phyloP scores from a whole-genome alignment of 2,888 invertebrate genomes.

The Alviniconcha strummeri region DNA sequence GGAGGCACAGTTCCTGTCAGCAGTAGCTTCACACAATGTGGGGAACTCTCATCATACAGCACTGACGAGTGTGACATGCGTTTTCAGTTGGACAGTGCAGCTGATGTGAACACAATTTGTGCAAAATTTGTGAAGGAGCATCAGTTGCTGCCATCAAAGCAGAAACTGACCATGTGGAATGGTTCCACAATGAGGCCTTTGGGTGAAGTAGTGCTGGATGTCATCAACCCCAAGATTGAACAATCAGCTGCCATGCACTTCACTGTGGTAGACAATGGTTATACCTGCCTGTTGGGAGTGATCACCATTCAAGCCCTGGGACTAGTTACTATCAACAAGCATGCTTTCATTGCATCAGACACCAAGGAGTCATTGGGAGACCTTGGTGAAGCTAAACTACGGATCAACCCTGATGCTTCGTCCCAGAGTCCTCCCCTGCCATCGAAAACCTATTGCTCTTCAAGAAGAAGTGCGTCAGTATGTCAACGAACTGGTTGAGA shows the following conservation, averaged over 20 bases:
- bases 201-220: conserved; percentile 15
- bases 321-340: conserved; percentile 9
- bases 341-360: no score
- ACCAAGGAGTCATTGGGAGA: no score
- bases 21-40: neutral
- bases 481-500: conserved; percentile 28
- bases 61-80: conserved; percentile 12
- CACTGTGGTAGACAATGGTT: no score
- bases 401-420: conserved; percentile 9
- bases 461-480: conserved; percentile 34
- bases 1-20: no score
- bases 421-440: conserved; percentile 34
- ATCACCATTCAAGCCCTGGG: conserved; percentile 22
- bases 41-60: neutral
- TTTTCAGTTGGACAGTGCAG: no score
- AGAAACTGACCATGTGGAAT: no score
- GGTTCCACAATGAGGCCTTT: no score
- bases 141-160: no score
- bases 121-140: no score
- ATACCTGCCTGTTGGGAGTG: conserved; percentile 12
- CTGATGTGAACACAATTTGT: no score
- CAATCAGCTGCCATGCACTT: no score
- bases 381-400: conserved; percentile 29
- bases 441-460: conserved; percentile 34
- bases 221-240: no score